phyloP scores from a whole-genome alignment of 2,113 vertebrate genomes.

The Cathartes aura region DNA sequence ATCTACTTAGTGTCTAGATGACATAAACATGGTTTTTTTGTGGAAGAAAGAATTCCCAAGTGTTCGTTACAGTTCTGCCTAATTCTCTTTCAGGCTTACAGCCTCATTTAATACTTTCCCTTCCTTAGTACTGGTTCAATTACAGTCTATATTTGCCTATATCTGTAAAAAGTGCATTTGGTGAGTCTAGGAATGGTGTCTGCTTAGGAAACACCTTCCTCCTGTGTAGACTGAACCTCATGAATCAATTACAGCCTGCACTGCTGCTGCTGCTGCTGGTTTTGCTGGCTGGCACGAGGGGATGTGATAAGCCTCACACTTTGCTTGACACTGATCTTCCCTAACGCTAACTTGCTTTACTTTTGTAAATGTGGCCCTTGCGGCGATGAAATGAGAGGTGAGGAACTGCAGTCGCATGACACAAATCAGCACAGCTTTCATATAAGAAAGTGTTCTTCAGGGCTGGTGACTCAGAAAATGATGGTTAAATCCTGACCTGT shows the following conservation, averaged over 20 bases:
- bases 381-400: not conserved
- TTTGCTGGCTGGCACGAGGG: not conserved
- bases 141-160: not conserved
- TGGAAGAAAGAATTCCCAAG: constrained; percentile 66
- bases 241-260: not conserved
- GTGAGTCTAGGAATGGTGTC: not conserved
- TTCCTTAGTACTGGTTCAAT: not conserved
- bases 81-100: constrained; percentile 32
- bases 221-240: not conserved
- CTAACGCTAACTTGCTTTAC: not conserved
- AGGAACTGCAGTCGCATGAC: not conserved
- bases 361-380: not conserved
- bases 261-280: not conserved
- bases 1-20: constrained; percentile 78
- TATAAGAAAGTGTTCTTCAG: not conserved
- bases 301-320: not conserved
- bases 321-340: not conserved
- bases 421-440: not conserved
- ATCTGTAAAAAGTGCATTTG: not conserved
- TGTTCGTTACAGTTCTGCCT: constrained; percentile 55
- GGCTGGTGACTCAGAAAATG: not conserved
- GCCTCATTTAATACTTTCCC: constrained; percentile 29
- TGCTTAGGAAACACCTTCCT: not conserved
- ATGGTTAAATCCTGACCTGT: not conserved
- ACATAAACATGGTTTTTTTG: constrained; percentile 64